Conservation (phyloP, 2,888 invertebrate species). For the Gari tellinella region DNA sequence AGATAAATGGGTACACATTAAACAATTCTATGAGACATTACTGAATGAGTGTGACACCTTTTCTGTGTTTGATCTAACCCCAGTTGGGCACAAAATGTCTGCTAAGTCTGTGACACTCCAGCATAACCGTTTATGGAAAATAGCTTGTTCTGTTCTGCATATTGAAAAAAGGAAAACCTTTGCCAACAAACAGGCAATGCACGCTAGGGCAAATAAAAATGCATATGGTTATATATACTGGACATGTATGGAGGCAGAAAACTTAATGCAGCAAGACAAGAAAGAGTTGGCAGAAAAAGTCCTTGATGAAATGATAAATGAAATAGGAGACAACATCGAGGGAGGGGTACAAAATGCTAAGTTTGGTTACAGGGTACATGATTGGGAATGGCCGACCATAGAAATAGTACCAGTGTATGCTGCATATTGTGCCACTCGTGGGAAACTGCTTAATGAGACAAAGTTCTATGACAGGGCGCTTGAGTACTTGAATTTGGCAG, state of each 20-base stretch:
- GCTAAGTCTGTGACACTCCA: neutral
- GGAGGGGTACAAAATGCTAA: conserved; percentile 7
- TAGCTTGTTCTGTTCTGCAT: conserved; percentile 15
- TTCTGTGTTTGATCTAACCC: neutral
- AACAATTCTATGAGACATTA: conserved; percentile 18
- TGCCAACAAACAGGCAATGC: conserved; percentile 23
- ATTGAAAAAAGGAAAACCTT: conserved; percentile 16
- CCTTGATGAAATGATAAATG: conserved; percentile 1
- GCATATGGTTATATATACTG: conserved; percentile 33
- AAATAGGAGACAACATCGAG: conserved; percentile 8
- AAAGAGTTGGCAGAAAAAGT: conserved; percentile 14
- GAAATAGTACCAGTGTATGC: conserved; percentile 18
- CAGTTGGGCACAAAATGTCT: neutral
- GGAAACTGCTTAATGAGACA: neutral
- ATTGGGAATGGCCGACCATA: conserved; percentile 1
- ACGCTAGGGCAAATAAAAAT: conserved; percentile 9
- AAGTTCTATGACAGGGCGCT: too few species aligned
- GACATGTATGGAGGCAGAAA: conserved; percentile 28
- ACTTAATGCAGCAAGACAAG: conserved; percentile 15
- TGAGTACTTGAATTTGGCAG: too few species aligned
- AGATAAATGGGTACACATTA: conserved; percentile 26
- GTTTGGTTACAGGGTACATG: conserved; percentile 1
- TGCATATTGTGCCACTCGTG: conserved; percentile 8
- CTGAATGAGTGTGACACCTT: conserved; percentile 1
- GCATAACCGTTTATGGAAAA: conserved; percentile 17